phyloP scores from a whole-genome alignment of 2,797 vertebrate genomes.

The Paedocypris micromegethes region DNA sequence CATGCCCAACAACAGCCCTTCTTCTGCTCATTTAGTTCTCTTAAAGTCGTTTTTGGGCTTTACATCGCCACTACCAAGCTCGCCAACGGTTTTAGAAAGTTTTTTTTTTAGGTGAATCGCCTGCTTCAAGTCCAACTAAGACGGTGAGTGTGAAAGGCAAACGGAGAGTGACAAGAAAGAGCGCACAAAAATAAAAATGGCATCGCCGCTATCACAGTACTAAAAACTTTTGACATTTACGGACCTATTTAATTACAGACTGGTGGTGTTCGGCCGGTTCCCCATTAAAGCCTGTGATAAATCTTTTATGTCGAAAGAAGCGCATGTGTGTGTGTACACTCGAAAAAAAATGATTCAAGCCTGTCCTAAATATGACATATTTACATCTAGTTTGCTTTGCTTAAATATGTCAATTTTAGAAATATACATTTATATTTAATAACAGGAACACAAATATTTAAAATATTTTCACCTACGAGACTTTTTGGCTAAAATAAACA shows the following conservation, averaged over 20 bases:
- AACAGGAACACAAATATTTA: no score
- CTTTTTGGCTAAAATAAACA: no score
- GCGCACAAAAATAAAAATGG: constrained; percentile 63
- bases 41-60: constrained; percentile 4
- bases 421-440: no score
- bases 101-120: constrained; percentile 27
- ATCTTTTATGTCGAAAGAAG: constrained; percentile 54
- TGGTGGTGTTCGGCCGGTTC: constrained; percentile 58
- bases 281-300: constrained; percentile 66
- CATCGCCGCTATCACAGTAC: constrained; percentile 61
- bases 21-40: constrained; percentile 4
- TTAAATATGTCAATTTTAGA: no score
- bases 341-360: no score
- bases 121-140: constrained; percentile 21
- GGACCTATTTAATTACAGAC: constrained; percentile 56
- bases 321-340: constrained; percentile 21
- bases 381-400: no score
- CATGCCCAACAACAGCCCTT: constrained; percentile 10
- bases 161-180: constrained; percentile 56
- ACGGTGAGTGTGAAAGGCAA: constrained; percentile 26
- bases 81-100: constrained; percentile 23
- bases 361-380: no score
- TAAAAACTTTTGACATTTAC: constrained; percentile 70
- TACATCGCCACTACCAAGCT: neutral
- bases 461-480: no score